Evolutionary conservation across 1,140 invertebrate genomes (phyloP).

Genomic region (Platyscapa corneri): DNA sequence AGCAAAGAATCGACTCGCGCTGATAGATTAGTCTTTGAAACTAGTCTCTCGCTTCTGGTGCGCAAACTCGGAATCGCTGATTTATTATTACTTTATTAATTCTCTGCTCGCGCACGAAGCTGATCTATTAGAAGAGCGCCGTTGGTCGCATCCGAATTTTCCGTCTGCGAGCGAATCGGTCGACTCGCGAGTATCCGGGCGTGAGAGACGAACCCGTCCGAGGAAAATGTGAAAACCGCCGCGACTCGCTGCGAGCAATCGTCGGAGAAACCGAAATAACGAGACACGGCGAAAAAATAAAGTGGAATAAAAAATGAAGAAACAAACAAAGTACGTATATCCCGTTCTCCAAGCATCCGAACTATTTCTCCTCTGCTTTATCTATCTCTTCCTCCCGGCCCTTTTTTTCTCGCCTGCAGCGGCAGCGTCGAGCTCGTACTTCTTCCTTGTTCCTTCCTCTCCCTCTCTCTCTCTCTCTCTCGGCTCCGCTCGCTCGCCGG

Average conservation of each 20-base stretch:
- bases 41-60: neutral
- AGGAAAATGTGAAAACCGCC: neutral
- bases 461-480: neutral
- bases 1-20: neutral
- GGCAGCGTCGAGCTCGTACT: neutral
- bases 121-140: neutral
- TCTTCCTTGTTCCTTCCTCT: constrained; percentile 20
- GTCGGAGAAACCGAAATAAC: neutral
- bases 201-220: no score
- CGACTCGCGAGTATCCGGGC: no score
- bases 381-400: neutral
- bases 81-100: no score
- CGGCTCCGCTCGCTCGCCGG: neutral
- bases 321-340: constrained; percentile 17
- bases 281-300: neutral
- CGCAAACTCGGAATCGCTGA: neutral
- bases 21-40: neutral
- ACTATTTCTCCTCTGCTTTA: constrained; percentile 11
- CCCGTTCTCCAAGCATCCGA: constrained; percentile 30
- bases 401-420: neutral
- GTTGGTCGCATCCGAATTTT: neutral
- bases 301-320: neutral
- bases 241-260: no score
- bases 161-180: no score
- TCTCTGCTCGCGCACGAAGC: no score